Conservation (phyloP, 2,888 invertebrate genomes). For the Drosophila mercatorum region DNA sequence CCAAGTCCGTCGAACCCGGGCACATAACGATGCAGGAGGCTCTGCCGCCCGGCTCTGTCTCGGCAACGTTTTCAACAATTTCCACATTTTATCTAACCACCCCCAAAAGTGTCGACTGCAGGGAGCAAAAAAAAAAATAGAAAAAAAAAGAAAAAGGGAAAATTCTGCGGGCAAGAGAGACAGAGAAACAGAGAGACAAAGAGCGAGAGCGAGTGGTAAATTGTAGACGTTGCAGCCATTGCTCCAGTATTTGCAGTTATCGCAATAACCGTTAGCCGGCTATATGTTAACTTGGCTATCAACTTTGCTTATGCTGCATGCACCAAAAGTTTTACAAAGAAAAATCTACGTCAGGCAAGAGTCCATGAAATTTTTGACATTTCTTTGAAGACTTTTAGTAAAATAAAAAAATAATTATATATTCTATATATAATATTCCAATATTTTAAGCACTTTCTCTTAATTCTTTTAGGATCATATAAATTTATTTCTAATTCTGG, state of each 20-base stretch:
- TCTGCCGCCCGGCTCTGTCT: conserved; percentile 39
- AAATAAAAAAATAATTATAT: background rate
- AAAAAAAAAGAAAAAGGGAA: conserved; percentile 62
- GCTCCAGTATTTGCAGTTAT: conserved; percentile 50
- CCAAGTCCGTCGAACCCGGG: conserved; percentile 78
- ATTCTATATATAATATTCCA: background rate
- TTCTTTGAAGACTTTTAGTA: background rate
- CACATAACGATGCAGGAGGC: conserved; percentile 77
- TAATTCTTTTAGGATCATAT: background rate
- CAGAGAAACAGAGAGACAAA: background rate
- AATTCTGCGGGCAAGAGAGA: conserved; percentile 52
- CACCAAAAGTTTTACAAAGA: background rate
- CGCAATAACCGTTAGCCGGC: conserved; percentile 51
- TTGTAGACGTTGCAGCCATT: conserved; percentile 45
- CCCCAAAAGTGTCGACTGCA: conserved; percentile 77
- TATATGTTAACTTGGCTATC: conserved; percentile 43
- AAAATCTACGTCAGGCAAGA: too few relatives aligned
- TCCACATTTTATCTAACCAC: conserved; percentile 80
- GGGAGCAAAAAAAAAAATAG: conserved; percentile 53
- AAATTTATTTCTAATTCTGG: background rate
- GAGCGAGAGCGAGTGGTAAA: conserved; percentile 23
- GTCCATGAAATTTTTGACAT: background rate
- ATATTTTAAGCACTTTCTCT: background rate
- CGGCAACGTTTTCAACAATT: conserved; percentile 78
- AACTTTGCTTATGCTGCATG: conserved; percentile 25